Conservation (phyloP, 2,113 vertebrate species). For the Chloropsis cyanopogon region DNA sequence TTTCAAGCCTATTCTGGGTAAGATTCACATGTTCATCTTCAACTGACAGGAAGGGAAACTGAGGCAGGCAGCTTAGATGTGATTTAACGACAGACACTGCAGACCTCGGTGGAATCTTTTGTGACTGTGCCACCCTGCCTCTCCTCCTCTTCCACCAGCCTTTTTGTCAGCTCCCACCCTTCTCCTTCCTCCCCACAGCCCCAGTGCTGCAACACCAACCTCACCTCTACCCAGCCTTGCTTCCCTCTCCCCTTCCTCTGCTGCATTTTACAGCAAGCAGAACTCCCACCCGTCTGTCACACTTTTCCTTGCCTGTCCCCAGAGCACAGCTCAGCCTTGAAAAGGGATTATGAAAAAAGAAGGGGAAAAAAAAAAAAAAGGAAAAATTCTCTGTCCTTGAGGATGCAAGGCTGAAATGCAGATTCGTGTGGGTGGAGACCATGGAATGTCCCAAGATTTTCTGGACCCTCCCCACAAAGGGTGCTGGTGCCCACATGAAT, state of each 20-base stretch:
- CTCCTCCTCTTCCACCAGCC: neutral
- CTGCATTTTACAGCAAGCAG: neutral
- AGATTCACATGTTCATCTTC: rapidly evolving
- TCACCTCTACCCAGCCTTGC: neutral
- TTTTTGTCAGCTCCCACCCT: neutral
- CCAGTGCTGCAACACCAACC: neutral
- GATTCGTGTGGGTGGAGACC: neutral
- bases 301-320: neutral
- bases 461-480: neutral
- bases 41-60: neutral
- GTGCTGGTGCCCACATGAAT: neutral
- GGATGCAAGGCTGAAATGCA: neutral
- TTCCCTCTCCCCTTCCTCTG: neutral
- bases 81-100: neutral
- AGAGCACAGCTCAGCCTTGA: neutral
- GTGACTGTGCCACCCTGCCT: neutral
- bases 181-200: neutral
- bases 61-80: neutral
- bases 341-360: neutral
- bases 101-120: neutral
- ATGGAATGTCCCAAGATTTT: neutral
- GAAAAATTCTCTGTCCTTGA: neutral
- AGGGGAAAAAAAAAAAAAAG: too few relatives aligned
- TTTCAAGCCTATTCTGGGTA: neutral
- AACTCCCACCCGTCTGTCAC: neutral